Evolutionary conservation across 2,113 vertebrate species (phyloP).

Genomic region (Apaloderma vittatum): DNA sequence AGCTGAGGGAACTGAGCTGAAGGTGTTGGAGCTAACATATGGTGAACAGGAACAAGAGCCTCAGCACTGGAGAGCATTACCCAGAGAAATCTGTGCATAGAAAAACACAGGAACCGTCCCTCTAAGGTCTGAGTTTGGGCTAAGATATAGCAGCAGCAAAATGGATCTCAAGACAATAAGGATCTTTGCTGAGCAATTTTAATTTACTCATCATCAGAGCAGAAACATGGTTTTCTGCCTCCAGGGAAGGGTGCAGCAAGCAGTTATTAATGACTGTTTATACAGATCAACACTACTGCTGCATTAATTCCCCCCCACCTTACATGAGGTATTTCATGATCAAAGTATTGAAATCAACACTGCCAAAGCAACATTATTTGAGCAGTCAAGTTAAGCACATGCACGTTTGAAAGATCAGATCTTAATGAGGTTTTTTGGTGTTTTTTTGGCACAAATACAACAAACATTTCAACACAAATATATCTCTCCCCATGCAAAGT

Average conservation of each 20-base stretch:
- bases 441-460: neutral
- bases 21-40: neutral
- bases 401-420: slow-evolving; percentile 15
- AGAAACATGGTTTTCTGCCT: slow-evolving; percentile 19
- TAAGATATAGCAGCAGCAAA: neutral
- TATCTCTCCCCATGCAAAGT: slow-evolving; percentile 15
- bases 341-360: slow-evolving; percentile 35
- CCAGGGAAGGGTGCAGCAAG: neutral
- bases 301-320: neutral
- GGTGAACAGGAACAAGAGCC: neutral
- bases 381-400: slow-evolving; percentile 8
- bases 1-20: neutral
- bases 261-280: slow-evolving; percentile 17
- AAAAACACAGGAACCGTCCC: neutral
- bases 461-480: slow-evolving; percentile 21
- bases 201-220: neutral
- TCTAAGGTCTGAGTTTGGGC: neutral
- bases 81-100: neutral
- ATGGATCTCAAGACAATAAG: neutral
- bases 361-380: neutral
- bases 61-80: neutral
- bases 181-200: neutral
- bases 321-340: neutral
- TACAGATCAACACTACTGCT: neutral
- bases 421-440: slow-evolving; percentile 12